Evolutionary conservation across 2,113 vertebrate species (phyloP), one percentile per base, ranked within the genome.

Genomic region (Caranx ignobilis): DNA sequence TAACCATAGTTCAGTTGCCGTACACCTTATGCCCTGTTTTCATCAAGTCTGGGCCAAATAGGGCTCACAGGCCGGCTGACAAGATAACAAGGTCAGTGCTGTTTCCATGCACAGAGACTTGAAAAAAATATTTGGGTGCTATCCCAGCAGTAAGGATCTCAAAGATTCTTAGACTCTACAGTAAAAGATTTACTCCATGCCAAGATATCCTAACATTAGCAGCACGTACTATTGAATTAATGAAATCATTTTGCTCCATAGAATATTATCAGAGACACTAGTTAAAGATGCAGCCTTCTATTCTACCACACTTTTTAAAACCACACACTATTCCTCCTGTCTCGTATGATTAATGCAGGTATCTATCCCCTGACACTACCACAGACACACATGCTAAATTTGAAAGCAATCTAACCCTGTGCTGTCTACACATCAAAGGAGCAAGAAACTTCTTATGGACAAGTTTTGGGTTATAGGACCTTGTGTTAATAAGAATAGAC

Each of bases 81-180:
- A 87, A 81, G 73, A 83, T 81, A 61, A 69, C 72, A 87, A 71
- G 64, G 63, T 54, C 64, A 63, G 54, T 62, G 61, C 77, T 77
- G 69, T 81, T 84, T 76, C 63, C 34, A 60, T 15, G 31, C 35
- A 12, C 48, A 57, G 18, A 48, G 48, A 8, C 48, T 57, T 69
- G n/a, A 69, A 79, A 48, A 48, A 32, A 45, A 34, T 10, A 73
- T 68, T 32, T 39, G 12, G 12, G 57, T n/a, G 19, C 31, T 16
- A 13, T 32, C 5, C 15, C 63, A 62, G 11, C n/a, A 18, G 32
- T 62, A 57, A 26, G 26, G 26, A 65, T 74, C 60, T 80, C 43
- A 59, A 21, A 66, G n/a, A 41, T 52, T 4, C 15, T 15, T 60
- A 60, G 60, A 37, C 52, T 66, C 21, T 43, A 68, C 2, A 67